Evolutionary conservation across 2,888 invertebrate genomes (phyloP), one percentile per base, ranked within the genome.

Genomic region (Eupsilia transversa): DNA sequence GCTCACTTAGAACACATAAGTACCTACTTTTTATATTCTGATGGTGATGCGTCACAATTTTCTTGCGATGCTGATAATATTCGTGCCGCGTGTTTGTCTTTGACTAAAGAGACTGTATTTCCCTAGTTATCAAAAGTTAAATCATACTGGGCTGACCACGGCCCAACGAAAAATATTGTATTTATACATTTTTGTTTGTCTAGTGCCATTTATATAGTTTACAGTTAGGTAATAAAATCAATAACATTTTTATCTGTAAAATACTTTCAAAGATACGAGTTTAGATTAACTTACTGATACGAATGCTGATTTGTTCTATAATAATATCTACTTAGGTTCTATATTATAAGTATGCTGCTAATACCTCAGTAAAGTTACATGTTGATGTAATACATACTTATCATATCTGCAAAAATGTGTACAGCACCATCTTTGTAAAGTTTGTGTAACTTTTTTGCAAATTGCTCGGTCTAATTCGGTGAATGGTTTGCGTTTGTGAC

Each of bases 361-460:
- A 38, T 12, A 46, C n/a, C 30, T 35, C 17, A n/a, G 14, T 14
- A 7, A 17, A 1, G 6, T 59, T 17, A n/a, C 0, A 12, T 41
- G 23, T 10, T 49, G 49, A 23, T 23, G 7, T 6, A 7, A 35
- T 17, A 3, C 6, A 14, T 23, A 17, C 10, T 30, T 35, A 52
- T 6, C 3, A 20, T 30, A 17, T n/a, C 3, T 30, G 20, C 4
- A 54, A 74, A 54, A 75, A 20, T 66, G 14, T 12, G 14, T 56
- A 67, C 69, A 82, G 80, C 82, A 59, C 80, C 80, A 82, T 80
- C 80, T 80, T 27, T 59, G 54, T 35, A 23, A 59, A 60, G 1
- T 30, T 14, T n/a, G 35, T 33, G 68, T 9, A 63, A 80, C 66
- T 76, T 63, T 63, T 68, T 59, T 23, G 14, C 30, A 61, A 43